Conservation (phyloP, 1,140 invertebrate genomes). For the Triops cancriformis region DNA sequence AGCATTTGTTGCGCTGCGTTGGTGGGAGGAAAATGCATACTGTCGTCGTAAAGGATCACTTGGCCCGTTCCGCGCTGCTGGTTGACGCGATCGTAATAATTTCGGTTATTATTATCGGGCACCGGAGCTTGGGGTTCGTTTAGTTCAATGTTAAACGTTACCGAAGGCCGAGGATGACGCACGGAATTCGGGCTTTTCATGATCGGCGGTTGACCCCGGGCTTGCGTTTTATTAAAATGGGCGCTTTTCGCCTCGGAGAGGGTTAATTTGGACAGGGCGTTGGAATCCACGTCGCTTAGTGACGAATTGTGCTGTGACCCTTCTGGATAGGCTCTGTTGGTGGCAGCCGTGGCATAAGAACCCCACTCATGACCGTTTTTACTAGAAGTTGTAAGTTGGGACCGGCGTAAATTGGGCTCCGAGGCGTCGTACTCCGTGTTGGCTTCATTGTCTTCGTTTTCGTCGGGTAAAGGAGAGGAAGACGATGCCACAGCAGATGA, state of each 20-base stretch:
- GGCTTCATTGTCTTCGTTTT: conserved; percentile 25
- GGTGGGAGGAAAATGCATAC: conserved; percentile 24
- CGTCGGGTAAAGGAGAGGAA: background rate
- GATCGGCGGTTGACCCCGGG: background rate
- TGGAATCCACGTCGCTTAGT: conserved; percentile 21
- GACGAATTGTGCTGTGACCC: conserved; percentile 18
- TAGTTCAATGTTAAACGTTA: conserved; percentile 25
- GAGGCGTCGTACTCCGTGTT: conserved; percentile 22
- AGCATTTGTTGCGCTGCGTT: background rate
- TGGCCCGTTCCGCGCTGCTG: background rate
- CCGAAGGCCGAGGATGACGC: conserved; percentile 23
- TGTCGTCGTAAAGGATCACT: conserved; percentile 26
- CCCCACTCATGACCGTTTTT: conserved; percentile 26
- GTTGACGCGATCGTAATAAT: background rate
- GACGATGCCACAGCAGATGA: background rate
- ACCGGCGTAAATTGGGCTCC: conserved; percentile 23
- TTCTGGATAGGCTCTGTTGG: background rate
- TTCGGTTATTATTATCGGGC: conserved; percentile 1
- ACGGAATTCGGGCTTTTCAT: conserved; percentile 21
- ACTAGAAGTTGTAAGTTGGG: conserved; percentile 21
- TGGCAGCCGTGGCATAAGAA: conserved; percentile 22
- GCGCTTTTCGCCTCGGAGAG: background rate
- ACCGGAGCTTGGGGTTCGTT: conserved; percentile 19
- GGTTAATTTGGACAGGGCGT: conserved; percentile 21
- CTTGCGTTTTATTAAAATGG: background rate